Evolutionary conservation across 92 coral and sea anemone genomes (phyloP), one percentile per base, ranked within the genome.

Genomic region (Epizoanthus ramosus): DNA sequence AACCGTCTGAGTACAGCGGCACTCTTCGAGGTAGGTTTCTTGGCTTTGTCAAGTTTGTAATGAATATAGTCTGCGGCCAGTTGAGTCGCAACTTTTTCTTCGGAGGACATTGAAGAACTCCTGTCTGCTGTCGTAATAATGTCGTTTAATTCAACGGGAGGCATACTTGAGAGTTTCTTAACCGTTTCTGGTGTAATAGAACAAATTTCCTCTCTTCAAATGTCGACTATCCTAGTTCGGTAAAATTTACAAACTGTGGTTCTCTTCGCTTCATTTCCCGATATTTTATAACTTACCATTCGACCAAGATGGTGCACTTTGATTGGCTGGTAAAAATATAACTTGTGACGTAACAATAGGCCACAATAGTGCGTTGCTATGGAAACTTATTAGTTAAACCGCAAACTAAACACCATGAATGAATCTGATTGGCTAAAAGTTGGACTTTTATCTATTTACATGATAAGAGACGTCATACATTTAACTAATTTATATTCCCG

Each of bases 21-120:
- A 3, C 63, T 80, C 41, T 89, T 83, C 5, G 92, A 85, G 63
- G 81, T 87, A 2, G 83, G 54, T 31, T 83, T 77, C 77, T 53
- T 6, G 3, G 65, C 43, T 82, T 85, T 90, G 4, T 92, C 95
- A 39, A 96, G 83, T 63, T 86, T 96, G 88, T 73, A 94, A 66
- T 70, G 70, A 23, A 96, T 86, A 79, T 86, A 94, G 79, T 94
- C 99, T 58, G 80, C 47, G 8, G 93, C 99, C 15, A 96, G 68
- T 28, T 96, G 95, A 45, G 83, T 58, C 15, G 99, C 89, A 57
- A 87, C 63, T 1, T 39, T 80, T 75, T 89, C 89, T 31, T 85
- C 92, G 0, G 87, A 35, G 18, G 87, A 85, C 89, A 81, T 80
- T 25, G 84, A 70, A 56, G 87, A 73, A 43, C 6, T 41, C 50